Evolutionary conservation across 1,140 invertebrate genomes (phyloP), one percentile per base, ranked within the genome.

Genomic region (Physella acuta): DNA sequence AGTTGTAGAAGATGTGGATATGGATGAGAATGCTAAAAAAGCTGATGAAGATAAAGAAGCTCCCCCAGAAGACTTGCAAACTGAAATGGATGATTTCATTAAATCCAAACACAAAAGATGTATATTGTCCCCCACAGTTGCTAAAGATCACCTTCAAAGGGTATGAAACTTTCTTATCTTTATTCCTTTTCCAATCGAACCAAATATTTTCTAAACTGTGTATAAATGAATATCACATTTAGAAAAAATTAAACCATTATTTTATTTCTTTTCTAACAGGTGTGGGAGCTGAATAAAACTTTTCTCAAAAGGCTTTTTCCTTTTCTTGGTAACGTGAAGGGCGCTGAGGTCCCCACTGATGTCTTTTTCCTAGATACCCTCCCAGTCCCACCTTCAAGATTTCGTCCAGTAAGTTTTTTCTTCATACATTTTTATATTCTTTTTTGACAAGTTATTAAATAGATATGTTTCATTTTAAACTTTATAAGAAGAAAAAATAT

Each of bases 281-380:
- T 98, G 30, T 98, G 92, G 89, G 75, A 87, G 49, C 90, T 91
- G 71, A 93, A 98, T 79, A 87, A 87, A 26, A 85, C 90, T 5
- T 85, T 94, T 51, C 80, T 99, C 0, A 85, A 85, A 73, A 81
- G 89, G 3, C 82, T 97, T 4, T 89, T 92, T 62, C 92, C 93
- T 0, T 88, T 93, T 63, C 84, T 98, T 3, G 87, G 78, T 26
- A 82, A 80, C 49, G 85, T 84, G 36, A 51, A 87, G 0, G 72
- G 75, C 0, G 16, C 44, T n/a, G 81, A 89, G 72, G 86, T 89
- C 81, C 91, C 94, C 0, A 92, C 93, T 16, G 94, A 99, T 87
- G 81, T 93, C 59, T 94, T 99, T 81, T 99, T 97, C 76, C 88
- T 94, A 75, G 90, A 94, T 70, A 85, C 91, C 0, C 81, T 99